A percentile compares a stretch with the other conserved stretches of the same genome.
Evolutionary conservation across 2,113 vertebrate species (phyloP).

Genomic region (Anoplopoma fimbria): DNA sequence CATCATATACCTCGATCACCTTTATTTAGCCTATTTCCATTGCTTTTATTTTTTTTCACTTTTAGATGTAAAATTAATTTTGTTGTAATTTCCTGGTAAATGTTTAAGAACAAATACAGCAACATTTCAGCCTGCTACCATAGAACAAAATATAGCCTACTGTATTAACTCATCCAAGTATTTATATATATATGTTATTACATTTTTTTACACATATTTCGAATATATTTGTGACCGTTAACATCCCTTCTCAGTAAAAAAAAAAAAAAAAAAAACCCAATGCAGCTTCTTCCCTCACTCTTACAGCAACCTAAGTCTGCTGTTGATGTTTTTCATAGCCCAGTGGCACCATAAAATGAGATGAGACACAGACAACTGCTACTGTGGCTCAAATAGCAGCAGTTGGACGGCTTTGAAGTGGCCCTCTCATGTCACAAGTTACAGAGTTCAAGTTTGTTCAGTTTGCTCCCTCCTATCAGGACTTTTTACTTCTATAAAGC

Average conservation of each 20-base stretch:
- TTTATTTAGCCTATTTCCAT: background rate
- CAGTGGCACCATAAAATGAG: constrained; percentile 66
- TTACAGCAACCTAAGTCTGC: constrained; percentile 18
- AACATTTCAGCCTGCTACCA: background rate
- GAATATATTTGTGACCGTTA: background rate
- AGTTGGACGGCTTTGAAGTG: constrained; percentile 65
- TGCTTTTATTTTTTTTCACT: background rate
- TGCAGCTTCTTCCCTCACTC: background rate
- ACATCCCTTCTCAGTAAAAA: background rate
- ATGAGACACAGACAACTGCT: constrained; percentile 80
- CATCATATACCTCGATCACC: background rate
- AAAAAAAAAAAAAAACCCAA: background rate
- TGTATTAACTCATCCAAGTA: background rate
- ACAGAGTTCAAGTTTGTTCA: constrained; percentile 65
- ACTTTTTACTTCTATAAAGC: background rate
- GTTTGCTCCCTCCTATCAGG: constrained; percentile 22
- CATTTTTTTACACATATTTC: background rate
- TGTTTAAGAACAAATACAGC: background rate
- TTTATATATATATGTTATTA: background rate
- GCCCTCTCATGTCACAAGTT: constrained; percentile 54
- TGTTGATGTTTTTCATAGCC: constrained; percentile 60
- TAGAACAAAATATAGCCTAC: background rate
- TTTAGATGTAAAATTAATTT: background rate
- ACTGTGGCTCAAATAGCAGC: constrained; percentile 78
- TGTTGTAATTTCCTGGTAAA: background rate